Evolutionary conservation across 2,797 vertebrate genomes (phyloP).

Genomic region (Sebastes hubbsi): DNA sequence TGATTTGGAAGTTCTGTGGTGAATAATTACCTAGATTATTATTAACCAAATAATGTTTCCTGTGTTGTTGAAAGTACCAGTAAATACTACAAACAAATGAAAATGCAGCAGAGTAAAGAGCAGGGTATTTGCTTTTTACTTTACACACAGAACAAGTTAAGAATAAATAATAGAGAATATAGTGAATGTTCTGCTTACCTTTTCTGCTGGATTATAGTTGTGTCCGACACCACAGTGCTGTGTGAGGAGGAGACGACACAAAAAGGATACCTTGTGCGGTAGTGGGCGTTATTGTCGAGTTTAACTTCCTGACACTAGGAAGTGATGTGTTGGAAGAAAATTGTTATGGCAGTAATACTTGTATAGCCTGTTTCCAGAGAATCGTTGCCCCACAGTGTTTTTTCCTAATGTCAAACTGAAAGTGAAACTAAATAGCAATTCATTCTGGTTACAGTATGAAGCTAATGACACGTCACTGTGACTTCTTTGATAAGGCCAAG

Average conservation of each 20-base stretch:
- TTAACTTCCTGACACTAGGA: conserved; percentile 31
- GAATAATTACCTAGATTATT: background rate
- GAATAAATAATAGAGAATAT: background rate
- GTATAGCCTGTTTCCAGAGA: background rate
- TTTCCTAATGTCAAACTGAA: background rate
- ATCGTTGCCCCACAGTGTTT: background rate
- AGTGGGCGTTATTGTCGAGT: background rate
- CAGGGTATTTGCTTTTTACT: background rate
- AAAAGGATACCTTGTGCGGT: no score
- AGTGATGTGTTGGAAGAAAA: background rate
- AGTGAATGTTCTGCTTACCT: conserved; percentile 20
- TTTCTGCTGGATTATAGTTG: background rate
- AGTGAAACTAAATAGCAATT: background rate
- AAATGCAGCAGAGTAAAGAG: background rate
- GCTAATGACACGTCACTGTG: background rate
- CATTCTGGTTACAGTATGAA: background rate
- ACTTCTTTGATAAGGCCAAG: no score
- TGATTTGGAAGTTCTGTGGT: background rate
- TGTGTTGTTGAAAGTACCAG: background rate
- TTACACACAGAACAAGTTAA: background rate
- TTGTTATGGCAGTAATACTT: background rate
- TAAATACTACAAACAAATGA: background rate
- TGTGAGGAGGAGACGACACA: background rate
- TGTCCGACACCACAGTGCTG: background rate
- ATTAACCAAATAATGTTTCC: background rate